phyloP scores from a whole-genome alignment of 1,140 invertebrate species.

The Lanistes nyassanus region DNA sequence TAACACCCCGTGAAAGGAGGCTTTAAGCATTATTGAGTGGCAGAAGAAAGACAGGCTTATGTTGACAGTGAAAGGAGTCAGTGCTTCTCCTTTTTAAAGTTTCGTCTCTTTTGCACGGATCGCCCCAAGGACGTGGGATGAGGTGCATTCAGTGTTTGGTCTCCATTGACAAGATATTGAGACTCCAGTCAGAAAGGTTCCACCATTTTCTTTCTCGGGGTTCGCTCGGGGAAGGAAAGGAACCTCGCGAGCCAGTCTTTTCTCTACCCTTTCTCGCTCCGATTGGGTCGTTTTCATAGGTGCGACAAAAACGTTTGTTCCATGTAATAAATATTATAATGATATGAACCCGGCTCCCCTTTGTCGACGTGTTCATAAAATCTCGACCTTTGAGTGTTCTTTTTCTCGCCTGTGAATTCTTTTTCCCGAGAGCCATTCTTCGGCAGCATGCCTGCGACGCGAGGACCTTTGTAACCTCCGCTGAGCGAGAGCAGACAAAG shows the following conservation, averaged over 20 bases:
- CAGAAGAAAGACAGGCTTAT: not conserved
- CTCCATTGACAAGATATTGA: conserved; percentile 6
- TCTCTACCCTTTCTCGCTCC: not conserved
- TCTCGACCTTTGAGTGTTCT: not conserved
- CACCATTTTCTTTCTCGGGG: not conserved
- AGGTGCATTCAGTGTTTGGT: not conserved
- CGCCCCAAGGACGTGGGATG: not conserved
- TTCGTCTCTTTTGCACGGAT: not conserved
- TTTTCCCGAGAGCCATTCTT: not conserved
- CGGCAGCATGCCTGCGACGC: not conserved
- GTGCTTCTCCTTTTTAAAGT: not conserved
- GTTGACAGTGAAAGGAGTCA: conserved; percentile 10
- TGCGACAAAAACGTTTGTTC: conserved; percentile 11
- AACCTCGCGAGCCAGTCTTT: not conserved
- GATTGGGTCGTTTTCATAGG: conserved; percentile 8
- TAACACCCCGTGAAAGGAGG: conserved; percentile 1
- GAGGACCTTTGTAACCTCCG: not conserved
- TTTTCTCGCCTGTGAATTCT: conserved; percentile 4
- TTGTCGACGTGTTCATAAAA: conserved; percentile 9
- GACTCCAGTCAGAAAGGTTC: not conserved
- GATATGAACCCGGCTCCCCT: conserved; percentile 1
- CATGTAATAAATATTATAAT: conserved; percentile 14
- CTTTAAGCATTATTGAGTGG: not conserved
- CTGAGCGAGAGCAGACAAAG: conserved; percentile 1
- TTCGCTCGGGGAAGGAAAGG: not conserved